A percentile compares a stretch with the other conserved stretches of the same genome.
phyloP scores from a whole-genome alignment of 1,140 invertebrate species.

The Camponotus vicinus region DNA sequence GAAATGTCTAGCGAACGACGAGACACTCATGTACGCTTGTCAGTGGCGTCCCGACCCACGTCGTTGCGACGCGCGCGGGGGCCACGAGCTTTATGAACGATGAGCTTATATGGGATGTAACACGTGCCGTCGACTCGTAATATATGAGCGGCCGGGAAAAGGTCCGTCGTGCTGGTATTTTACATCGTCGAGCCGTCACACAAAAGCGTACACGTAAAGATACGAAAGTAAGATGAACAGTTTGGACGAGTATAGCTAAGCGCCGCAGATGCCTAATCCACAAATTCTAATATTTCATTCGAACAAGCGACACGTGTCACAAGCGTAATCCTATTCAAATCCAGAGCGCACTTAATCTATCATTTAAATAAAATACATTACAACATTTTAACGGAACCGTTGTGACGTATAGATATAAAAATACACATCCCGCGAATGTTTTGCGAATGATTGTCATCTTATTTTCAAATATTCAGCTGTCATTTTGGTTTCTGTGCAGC shows the following conservation, averaged over 20 bases:
- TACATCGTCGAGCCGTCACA: conserved; percentile 59
- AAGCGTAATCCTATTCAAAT: conserved; percentile 22
- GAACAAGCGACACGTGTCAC: conserved; percentile 5
- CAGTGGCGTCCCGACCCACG: conserved; percentile 56
- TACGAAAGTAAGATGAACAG: conserved; percentile 56
- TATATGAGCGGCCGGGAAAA: conserved; percentile 67
- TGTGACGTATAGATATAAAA: not conserved
- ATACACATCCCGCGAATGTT: not conserved
- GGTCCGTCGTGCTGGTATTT: conserved; percentile 59
- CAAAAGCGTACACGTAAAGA: conserved; percentile 32
- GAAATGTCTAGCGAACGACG: conserved; percentile 54
- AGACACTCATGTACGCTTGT: conserved; percentile 55
- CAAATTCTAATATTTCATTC: conserved; percentile 39
- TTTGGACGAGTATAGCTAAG: conserved; percentile 38
- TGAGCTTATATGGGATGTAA: conserved; percentile 74
- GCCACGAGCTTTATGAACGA: conserved; percentile 72
- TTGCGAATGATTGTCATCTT: not conserved
- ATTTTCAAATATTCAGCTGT: not conserved
- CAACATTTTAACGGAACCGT: not conserved
- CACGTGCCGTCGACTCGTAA: conserved; percentile 73
- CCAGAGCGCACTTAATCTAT: not conserved
- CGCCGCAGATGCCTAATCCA: conserved; percentile 45
- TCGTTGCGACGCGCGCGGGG: conserved; percentile 37
- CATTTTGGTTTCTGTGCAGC: not conserved
- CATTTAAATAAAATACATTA: not conserved